These are phyloP conservation scores for Dasysyrphus albostriatus DNA, from an alignment of 2,888 invertebrate genomes.

Conservation along the genomic window DNA sequence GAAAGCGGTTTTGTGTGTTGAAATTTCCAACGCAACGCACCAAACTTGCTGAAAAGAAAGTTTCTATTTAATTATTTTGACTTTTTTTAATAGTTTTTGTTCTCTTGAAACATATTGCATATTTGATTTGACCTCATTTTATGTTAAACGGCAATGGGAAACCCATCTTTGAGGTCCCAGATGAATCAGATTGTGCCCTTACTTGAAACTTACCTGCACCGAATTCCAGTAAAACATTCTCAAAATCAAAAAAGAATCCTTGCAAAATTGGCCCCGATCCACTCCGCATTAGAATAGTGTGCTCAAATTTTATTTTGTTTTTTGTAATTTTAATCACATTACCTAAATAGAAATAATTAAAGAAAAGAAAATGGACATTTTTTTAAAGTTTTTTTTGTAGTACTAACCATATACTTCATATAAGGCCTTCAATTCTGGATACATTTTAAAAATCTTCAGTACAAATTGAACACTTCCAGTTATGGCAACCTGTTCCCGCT, in stretches of 20 bases:
- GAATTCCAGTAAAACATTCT: constrained; percentile 72
- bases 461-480: constrained; percentile 61
- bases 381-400: too few species aligned
- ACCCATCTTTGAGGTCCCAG: neutral
- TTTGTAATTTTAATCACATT: constrained; percentile 79
- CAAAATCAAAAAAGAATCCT: constrained; percentile 81
- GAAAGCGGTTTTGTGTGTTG: constrained; percentile 79
- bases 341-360: too few species aligned
- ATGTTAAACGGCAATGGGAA: too few species aligned
- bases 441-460: constrained; percentile 57
- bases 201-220: constrained; percentile 53
- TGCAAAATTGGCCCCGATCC: constrained; percentile 81
- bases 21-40: constrained; percentile 81
- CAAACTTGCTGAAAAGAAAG: constrained; percentile 77
- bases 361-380: too few species aligned
- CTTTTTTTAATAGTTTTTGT: too few species aligned
- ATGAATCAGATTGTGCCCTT: neutral
- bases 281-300: constrained; percentile 79
- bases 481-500: constrained; percentile 35
- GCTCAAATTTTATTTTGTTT: constrained; percentile 79
- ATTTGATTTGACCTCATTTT: too few species aligned
- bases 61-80: neutral
- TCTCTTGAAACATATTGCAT: too few species aligned
- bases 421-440: constrained; percentile 78
- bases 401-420: constrained; percentile 83